phyloP scores from a whole-genome alignment of 1,140 invertebrate species.

The Magallana gigas region DNA sequence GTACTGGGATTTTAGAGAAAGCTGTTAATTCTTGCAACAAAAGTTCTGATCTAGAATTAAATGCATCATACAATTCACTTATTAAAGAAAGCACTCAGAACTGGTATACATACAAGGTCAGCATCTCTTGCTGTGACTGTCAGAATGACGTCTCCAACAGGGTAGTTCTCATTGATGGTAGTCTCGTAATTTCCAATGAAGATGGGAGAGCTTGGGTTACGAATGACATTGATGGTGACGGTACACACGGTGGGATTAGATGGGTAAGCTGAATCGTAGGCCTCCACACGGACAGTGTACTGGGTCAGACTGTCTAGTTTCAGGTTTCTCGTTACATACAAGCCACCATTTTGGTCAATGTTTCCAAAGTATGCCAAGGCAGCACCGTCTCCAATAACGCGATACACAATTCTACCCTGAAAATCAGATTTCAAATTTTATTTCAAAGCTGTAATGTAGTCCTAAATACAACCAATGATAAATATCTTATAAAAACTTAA shows the following conservation, averaged over 20 bases:
- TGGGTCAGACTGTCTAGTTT: slow-evolving; percentile 48
- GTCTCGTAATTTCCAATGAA: slow-evolving; percentile 84
- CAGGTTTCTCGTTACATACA: slow-evolving; percentile 52
- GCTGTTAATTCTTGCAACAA: too few relatives aligned
- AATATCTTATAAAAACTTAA: too few relatives aligned
- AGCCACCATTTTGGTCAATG: slow-evolving; percentile 53
- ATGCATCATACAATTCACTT: too few relatives aligned
- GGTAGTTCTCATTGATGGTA: slow-evolving; percentile 56
- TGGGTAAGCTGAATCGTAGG: slow-evolving; percentile 92
- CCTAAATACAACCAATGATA: background rate
- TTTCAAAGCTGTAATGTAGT: background rate
- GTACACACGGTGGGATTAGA: slow-evolving; percentile 82
- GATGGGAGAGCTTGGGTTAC: slow-evolving; percentile 55
- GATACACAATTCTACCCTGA: slow-evolving; percentile 62
- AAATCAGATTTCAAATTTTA: background rate
- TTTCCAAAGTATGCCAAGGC: slow-evolving; percentile 61
- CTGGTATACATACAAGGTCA: slow-evolving; percentile 57
- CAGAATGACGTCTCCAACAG: slow-evolving; percentile 45
- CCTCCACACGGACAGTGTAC: slow-evolving; percentile 86
- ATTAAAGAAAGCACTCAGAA: too few relatives aligned
- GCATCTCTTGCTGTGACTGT: slow-evolving; percentile 54
- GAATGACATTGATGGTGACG: slow-evolving; percentile 56
- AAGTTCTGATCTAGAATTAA: too few relatives aligned
- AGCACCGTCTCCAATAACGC: slow-evolving; percentile 63
- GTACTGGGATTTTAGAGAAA: too few relatives aligned